phyloP scores from a whole-genome alignment of 2,113 vertebrate species.

The Symphodus melops region DNA sequence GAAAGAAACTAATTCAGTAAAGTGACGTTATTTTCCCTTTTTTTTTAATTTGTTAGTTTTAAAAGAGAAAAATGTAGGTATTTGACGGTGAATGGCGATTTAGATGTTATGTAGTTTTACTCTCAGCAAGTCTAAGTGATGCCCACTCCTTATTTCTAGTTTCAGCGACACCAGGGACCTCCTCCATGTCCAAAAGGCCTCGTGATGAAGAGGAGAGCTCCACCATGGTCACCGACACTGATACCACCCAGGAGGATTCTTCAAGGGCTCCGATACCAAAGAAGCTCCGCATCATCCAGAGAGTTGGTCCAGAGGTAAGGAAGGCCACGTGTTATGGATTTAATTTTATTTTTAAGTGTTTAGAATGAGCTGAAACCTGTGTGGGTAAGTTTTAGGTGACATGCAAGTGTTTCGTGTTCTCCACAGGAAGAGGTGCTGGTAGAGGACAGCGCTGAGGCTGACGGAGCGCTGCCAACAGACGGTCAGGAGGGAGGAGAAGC shows the following conservation, averaged over 20 bases:
- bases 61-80: too few relatives aligned
- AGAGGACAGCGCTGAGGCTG: constrained; percentile 91
- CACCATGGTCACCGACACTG: constrained; percentile 82
- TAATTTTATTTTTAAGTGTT: neutral
- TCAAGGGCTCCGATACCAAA: constrained; percentile 91
- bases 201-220: constrained; percentile 93
- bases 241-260: constrained; percentile 88
- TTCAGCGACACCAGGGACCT: constrained; percentile 92
- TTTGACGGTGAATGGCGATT: neutral
- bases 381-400: neutral
- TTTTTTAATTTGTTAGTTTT: too few relatives aligned
- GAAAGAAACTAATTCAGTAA: too few relatives aligned
- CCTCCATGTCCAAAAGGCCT: constrained; percentile 90
- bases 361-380: neutral
- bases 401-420: neutral
- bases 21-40: too few relatives aligned
- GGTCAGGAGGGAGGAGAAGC: constrained; percentile 90
- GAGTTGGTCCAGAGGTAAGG: constrained; percentile 90
- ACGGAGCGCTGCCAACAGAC: constrained; percentile 88
- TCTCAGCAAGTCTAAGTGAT: too few relatives aligned
- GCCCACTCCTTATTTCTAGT: constrained; percentile 75
- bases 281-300: constrained; percentile 90
- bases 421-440: constrained; percentile 90
- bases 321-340: neutral
- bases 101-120: too few relatives aligned